Base-by-base conservation (phyloP, 1,140 invertebrate species). In the Tetramorium parvispinum region DNA sequence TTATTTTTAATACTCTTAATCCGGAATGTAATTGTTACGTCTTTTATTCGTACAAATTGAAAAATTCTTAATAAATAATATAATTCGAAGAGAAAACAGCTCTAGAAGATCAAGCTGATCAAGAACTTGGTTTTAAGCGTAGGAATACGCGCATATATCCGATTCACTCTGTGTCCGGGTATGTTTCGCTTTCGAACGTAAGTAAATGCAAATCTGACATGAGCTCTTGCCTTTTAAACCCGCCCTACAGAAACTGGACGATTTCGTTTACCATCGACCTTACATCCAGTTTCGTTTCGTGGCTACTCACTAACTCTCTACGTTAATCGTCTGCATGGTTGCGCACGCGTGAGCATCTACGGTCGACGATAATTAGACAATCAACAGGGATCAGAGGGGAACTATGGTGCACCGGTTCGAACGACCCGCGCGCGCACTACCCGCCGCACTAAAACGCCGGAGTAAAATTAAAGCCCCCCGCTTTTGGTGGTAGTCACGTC, bases 351-450 rank as follows among this genome's bases (percentile, higher is more conserved):
- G 49, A 68, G 51, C 27, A 46, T 59, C 78, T 57, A 68, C 57
- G 66, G 75, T 87, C 73, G 57, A 63, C 73, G 88, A 91, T 90
- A 91, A 91, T 91, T 91, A 90, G 89, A 87, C 87, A 91, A 90
- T 91, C 89, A 90, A 89, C 86, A 32, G 37, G 81, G 90, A 89
- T 88, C 70, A 85, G 76, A 65, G 76, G 79, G 81, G 55, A 49
- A 57, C 87, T 51, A 73, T 21, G 78, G 37, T 21, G 51, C 32
- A 21, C 70, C 27, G 49, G 49, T 24, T 53, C 61, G 46, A 68
- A 81, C 11, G 65, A 81, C 59, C 21, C 46, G 71, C 27, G 70
- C 40, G 49, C 66, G 59, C 61, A 24, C 43, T 63, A 59, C 18
- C 40, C 21, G 16, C 21, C 59, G 32, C 61, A 61, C 76, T 85